Percentiles rank a stretch among this genome's conserved stretches.
Conservation (phyloP, 2,888 invertebrate species). For the Nomada ruficornis region DNA sequence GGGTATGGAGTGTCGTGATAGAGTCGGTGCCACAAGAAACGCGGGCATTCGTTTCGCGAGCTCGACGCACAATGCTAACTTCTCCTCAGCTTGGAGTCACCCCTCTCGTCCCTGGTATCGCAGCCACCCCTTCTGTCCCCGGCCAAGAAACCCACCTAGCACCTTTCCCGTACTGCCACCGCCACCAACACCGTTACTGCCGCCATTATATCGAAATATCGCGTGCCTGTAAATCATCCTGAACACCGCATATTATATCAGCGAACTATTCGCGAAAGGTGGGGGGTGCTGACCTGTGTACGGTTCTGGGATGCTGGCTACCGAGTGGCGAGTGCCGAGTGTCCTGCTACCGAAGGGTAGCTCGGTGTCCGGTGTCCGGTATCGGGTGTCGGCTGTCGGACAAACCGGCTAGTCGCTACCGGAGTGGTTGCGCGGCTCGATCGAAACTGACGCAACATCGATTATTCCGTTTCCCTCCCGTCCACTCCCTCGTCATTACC, state of each 20-base stretch:
- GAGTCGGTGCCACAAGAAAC: constrained; percentile 79
- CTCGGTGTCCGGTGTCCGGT: constrained; percentile 19
- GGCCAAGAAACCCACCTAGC: constrained; percentile 23
- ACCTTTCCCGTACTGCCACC: constrained; percentile 49
- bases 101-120: constrained; percentile 41
- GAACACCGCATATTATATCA: constrained; percentile 79
- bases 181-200: constrained; percentile 57
- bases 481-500: constrained; percentile 14
- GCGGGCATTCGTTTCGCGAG: constrained; percentile 76
- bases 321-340: constrained; percentile 25
- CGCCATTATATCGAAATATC: constrained; percentile 79
- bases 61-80: constrained; percentile 74
- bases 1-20: constrained; percentile 75
- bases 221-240: constrained; percentile 79
- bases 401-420: constrained; percentile 25
- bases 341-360: neutral
- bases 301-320: constrained; percentile 41
- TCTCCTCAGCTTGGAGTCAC: constrained; percentile 72
- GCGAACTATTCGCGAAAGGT: constrained; percentile 74
- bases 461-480: constrained; percentile 73
- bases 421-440: constrained; percentile 57
- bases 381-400: constrained; percentile 33
- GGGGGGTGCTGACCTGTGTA: constrained; percentile 31
- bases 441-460: constrained; percentile 77
- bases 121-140: constrained; percentile 2